Evolutionary conservation across 2,113 vertebrate genomes (phyloP), one percentile per base, ranked within the genome.

Genomic region (Hipposideros armiger): DNA sequence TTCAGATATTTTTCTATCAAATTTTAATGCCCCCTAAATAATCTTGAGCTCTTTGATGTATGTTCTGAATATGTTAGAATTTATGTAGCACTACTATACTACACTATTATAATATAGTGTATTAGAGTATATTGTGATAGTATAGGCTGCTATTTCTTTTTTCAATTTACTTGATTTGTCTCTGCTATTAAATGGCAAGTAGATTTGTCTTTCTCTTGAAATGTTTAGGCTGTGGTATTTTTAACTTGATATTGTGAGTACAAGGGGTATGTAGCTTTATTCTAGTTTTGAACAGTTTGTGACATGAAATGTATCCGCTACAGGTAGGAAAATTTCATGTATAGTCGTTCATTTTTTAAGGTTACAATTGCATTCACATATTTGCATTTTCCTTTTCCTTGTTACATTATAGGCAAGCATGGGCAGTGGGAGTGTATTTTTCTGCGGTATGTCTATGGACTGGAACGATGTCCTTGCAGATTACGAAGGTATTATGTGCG

Each of bases 391-490:
- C 87, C 36, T 93, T 93, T 58, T 93, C 52, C 92, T 69, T 22
- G 36, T 97, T 81, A 1, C 45, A 50, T 98, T 98, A 82, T 98
- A 99, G 99, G 98, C 99, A 64, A 97, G 98, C 96, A 98, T 99
- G 62, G 98, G 99, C 89, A 99, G 98, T 10, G 99, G 99, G 94
- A 98, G 96, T 97, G 85, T 99, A 62, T 98, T 99, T 83, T 99
- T 99, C 88, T 99, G 98, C 78, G 99, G 99, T 67, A 98, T 99
- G 83, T 99, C 99, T 96, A 98, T 99, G 96, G 99, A 99, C 85
- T 99, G 99, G 99, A 99, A 98, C 82, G 99, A 99, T 92, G 98
- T 99, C 97, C 98, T 99, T 96, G 99, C 99, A 88, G 99, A 99
- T 97, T 99, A 99, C 96, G 99, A 99, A 91, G 99, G 99, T 99